phyloP scores from a whole-genome alignment of 1,140 invertebrate genomes.

The Drosophila pandora region DNA sequence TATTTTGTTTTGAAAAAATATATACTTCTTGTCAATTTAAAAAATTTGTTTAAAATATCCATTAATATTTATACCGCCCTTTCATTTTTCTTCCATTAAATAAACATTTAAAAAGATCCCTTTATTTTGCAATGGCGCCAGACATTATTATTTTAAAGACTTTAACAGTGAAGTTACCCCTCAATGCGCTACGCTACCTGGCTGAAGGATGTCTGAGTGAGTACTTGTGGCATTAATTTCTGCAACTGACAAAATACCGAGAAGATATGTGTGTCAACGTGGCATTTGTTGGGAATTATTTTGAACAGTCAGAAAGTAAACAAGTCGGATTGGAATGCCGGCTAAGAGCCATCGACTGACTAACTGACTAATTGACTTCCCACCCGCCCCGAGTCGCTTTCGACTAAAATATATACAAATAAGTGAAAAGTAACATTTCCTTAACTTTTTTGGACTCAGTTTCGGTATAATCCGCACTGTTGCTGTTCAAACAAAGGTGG shows the following conservation, averaged over 20 bases:
- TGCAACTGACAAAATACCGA: constrained; percentile 27
- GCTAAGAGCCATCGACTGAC: constrained; percentile 16
- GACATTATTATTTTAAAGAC: too few relatives aligned
- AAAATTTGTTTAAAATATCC: too few relatives aligned
- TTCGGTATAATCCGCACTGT: neutral
- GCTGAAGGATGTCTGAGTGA: too few relatives aligned
- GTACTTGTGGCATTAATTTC: constrained; percentile 19
- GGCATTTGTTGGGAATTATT: constrained; percentile 38
- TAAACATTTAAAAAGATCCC: too few relatives aligned
- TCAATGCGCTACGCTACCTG: too few relatives aligned
- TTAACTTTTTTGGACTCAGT: neutral
- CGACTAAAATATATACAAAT: constrained; percentile 8
- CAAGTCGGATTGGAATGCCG: constrained; percentile 30
- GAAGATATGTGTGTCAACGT: constrained; percentile 47
- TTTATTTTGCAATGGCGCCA: too few relatives aligned
- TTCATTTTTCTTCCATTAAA: too few relatives aligned
- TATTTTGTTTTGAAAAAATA: too few relatives aligned
- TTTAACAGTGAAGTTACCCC: too few relatives aligned
- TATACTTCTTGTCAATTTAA: too few relatives aligned
- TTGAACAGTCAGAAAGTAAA: constrained; percentile 34
- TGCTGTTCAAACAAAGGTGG: constrained; percentile 38
- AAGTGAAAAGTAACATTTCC: constrained; percentile 21
- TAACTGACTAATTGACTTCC: neutral
- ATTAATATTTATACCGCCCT: too few relatives aligned
- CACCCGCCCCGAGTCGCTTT: neutral